Evolutionary conservation across 2,113 vertebrate genomes (phyloP), one percentile per base, ranked within the genome.

Genomic region (Climacteris rufus): DNA sequence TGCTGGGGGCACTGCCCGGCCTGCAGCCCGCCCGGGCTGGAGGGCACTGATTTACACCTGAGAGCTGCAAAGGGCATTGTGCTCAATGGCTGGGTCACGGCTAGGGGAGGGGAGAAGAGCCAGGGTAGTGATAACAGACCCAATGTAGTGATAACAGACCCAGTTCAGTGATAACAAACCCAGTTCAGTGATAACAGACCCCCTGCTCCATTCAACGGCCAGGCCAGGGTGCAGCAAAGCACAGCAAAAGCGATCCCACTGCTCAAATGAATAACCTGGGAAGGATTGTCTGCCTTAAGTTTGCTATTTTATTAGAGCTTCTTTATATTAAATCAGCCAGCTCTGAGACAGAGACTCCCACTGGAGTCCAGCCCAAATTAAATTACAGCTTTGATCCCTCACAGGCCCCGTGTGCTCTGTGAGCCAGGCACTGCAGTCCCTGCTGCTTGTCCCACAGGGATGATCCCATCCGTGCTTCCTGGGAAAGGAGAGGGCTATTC

Each of bases 401-500:
- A 0, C 19, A 13, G 40, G 11, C 70, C 6, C 2, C 0, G 9
- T 2, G 11, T 5, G 27, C 50, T 39, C 18, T 61, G 45, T 12
- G 44, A 74, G 63, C 30, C 66, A 49, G n/a, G 5, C 6, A 4
- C 42, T 11, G 49, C n/a, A 44, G 50, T 15, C 13, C 31, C 63
- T 27, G 35, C 9, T 0, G 0, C 40, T 16, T 2, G 4, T 30
- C 72, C 65, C 69, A 4, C 9, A 3, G n/a, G 59, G 28, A 42
- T 25, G 74, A 40, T 21, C 53, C 84, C 49, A 16, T 28, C 77
- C 17, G 0, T 30, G 47, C 23, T 70, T 40, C 66, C 42, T 27
- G 35, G 40, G 31, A 44, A 24, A 83, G 87, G 21, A 89, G 17
- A 87, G 75, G 44, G 65, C 78, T 78, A 3, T 35, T 68, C 44